Base-by-base conservation (phyloP, 2,888 invertebrate species). In the Caenorhabditis macrosperma region DNA sequence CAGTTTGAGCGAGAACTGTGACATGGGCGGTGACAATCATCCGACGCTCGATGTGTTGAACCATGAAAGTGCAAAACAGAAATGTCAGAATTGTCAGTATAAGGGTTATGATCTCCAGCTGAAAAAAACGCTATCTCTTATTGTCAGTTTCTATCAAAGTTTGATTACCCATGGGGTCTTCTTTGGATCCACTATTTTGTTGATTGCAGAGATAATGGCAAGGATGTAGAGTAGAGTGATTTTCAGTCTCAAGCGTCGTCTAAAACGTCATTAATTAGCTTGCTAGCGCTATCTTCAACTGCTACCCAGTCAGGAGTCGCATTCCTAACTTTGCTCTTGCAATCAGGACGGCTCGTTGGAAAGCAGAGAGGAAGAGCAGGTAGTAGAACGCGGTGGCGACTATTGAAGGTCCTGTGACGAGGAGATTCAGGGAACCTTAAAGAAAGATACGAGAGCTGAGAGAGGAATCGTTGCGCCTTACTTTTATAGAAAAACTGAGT, bases 1-100 rank as follows among this genome's bases (percentile, higher is more conserved):
- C 55, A 7, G 66, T 71, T 54, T 78, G 78, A 10, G 55, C 46
- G 0, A 78, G n/a, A n/a, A 71, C 78, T 1, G 71, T 71, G 17
- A 59, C 38, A 17, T 71, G 69, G 0, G 50, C 41, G 0, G 22
- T 10, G 0, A 59, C 55, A 6, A 69, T 41, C 20, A 69, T 17
- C 33, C 41, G 41, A 24, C 64, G 35, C 12, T 69, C 77, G 15
- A 77, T 68, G 17, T 77, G 77, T 26, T 57, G 33, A 2, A 69
- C 64, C 17, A 69, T 17, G 17, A 64, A 57, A 17, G 41, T 17
- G 17, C 61, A 52, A 5, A 69, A 28, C 7, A 57, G 15, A 2
- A 50, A 46, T 22, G 57, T 50, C 4, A 69, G n/a, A 2, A 64
- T 17, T 9, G 69, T 69, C 7, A 64, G 0, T 2, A 41, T n/a